Evolutionary conservation across 2,888 invertebrate genomes (phyloP), one percentile per base, ranked within the genome.

Genomic region (Willowsia nigromaculata): DNA sequence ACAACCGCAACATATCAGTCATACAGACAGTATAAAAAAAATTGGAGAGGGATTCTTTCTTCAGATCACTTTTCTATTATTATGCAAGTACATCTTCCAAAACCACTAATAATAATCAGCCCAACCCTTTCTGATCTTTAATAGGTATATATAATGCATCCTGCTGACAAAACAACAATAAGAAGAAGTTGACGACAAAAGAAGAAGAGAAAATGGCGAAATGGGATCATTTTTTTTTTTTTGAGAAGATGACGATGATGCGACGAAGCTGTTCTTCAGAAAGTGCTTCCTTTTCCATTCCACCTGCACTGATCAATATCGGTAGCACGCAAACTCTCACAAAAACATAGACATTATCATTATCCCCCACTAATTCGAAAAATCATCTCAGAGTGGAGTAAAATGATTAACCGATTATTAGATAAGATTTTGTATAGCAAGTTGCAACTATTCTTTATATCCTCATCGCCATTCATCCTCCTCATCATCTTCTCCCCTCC

Each of bases 151-250:
- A n/a, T 7, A 3, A 2, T 13, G 68, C 18, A 68, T 18, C 68
- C 68, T 40, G 18, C 68, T 68, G 68, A 37, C 68, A 68, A 33
- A 68, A 11, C 68, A 68, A 68, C 68, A 68, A 68, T 68, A 37
- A 33, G 71, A 40, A 15, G 40, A 25, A 7, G 43, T 15, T 25
- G 43, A 74, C 37, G 13, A 68, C 13, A 43, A 18, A 43, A 43
- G 43, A 25, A 74, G 30, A 27, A 33, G 78, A 85, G 78, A 78
- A 85, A 65, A 85, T 85, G 56, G 53, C 65, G 65, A 85, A 65
- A 85, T 85, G 56, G 53, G 85, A 85, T 76, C 76, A 85, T 53
- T 85, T 85, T 37, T 81, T 81, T 25, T 53, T 22, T 33, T 33
- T 30, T 76, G 37, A 50, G 33, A 9, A 25, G 56, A 18, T 15